phyloP scores from a whole-genome alignment of 1,140 invertebrate species.

The Drosophila serrata region DNA sequence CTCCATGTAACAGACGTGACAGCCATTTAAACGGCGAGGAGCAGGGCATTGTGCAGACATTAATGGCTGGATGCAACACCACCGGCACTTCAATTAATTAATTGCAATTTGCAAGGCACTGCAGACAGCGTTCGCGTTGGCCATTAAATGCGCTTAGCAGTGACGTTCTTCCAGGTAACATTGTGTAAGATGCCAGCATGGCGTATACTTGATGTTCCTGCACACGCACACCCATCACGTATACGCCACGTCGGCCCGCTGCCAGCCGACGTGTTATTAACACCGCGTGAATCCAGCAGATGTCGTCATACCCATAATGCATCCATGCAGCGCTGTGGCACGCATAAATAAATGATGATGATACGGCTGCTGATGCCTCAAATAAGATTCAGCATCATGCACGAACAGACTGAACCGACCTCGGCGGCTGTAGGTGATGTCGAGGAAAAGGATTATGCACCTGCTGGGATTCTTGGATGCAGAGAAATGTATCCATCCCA shows the following conservation, averaged over 20 bases:
- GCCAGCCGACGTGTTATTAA: slow-evolving; percentile 70
- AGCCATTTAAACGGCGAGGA: slow-evolving; percentile 44
- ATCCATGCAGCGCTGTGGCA: slow-evolving; percentile 48
- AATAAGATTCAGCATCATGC: slow-evolving; percentile 70
- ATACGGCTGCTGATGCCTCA: slow-evolving; percentile 49
- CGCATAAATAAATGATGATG: slow-evolving; percentile 79
- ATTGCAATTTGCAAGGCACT: slow-evolving; percentile 78
- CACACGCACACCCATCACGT: slow-evolving; percentile 23
- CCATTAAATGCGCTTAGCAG: slow-evolving; percentile 58
- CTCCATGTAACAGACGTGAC: slow-evolving; percentile 31
- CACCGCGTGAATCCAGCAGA: slow-evolving; percentile 64
- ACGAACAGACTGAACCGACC: slow-evolving; percentile 37
- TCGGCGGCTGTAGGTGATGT: slow-evolving; percentile 13
- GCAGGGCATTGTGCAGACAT: slow-evolving; percentile 43
- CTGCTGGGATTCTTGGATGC: slow-evolving; percentile 1
- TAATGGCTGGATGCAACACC: slow-evolving; percentile 54
- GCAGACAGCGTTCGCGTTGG: slow-evolving; percentile 49
- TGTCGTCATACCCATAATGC: slow-evolving; percentile 60
- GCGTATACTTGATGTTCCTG: slow-evolving; percentile 68
- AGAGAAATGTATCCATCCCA: slow-evolving; percentile 1
- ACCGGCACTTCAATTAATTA: slow-evolving; percentile 82
- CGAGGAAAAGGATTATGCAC: slow-evolving; percentile 29
- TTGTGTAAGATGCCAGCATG: slow-evolving; percentile 55
- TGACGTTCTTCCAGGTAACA: slow-evolving; percentile 30
- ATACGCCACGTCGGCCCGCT: slow-evolving; percentile 23